Conservation (phyloP, 2,797 vertebrate species). For the Urophycis tenuis region DNA sequence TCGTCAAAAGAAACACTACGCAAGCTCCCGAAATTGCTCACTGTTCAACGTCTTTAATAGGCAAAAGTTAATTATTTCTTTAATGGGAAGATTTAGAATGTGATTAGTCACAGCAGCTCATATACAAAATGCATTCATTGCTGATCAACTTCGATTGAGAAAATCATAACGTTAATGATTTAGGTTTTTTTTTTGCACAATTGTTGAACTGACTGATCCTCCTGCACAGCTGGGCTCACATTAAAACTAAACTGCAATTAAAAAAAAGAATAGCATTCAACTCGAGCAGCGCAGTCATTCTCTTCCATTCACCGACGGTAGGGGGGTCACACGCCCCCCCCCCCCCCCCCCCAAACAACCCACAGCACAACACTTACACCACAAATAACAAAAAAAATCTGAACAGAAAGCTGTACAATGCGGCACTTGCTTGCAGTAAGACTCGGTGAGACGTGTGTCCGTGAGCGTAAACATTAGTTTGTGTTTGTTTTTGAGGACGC, state of each 20-base stretch:
- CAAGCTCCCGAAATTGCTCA: not conserved
- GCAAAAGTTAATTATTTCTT: not conserved
- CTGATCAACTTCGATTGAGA: not conserved
- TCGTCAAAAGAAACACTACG: not conserved
- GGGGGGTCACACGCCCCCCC: not conserved
- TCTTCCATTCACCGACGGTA: not conserved
- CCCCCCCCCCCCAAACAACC: not conserved
- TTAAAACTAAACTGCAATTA: not conserved
- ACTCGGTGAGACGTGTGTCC: not conserved
- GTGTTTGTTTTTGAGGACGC: slow-evolving; percentile 1
- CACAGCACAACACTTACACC: not conserved
- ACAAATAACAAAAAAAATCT: not conserved
- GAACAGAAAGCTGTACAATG: not conserved
- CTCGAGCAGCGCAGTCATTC: not conserved
- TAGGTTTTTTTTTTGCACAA: no score
- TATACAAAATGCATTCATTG: not conserved
- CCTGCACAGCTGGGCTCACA: no score
- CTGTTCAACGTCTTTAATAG: not conserved
- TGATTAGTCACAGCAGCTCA: not conserved
- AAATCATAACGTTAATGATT: not conserved
- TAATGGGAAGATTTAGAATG: not conserved
- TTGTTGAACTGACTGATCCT: no score
- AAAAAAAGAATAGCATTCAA: not conserved
- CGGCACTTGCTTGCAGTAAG: slow-evolving; percentile 2
- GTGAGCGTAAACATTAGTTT: not conserved